Conservation (phyloP, 2,888 invertebrate species). For the Hanleya hanleyi region DNA sequence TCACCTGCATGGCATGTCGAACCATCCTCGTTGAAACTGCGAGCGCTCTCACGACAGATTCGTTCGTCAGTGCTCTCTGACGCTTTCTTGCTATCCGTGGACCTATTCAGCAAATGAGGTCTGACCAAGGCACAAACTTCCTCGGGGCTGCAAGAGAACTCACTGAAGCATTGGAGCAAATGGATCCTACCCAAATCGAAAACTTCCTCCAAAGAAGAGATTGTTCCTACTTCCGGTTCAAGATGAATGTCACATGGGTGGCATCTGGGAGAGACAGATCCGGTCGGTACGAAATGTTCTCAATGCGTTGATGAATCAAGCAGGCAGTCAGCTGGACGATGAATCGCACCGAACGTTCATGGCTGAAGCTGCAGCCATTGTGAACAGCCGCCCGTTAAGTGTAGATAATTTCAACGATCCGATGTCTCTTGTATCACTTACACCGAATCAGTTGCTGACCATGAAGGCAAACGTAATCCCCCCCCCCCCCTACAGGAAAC, state of each 20-base stretch:
- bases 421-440: neutral
- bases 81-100: neutral
- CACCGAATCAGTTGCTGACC: neutral
- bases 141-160: neutral
- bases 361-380: conserved; percentile 21
- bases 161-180: neutral
- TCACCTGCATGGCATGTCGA: neutral
- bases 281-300: conserved; percentile 25
- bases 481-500: conserved; percentile 23
- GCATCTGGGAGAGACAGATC: conserved; percentile 31
- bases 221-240: no score
- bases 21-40: neutral
- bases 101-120: neutral
- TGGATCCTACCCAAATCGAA: neutral
- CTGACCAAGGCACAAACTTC: neutral
- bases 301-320: conserved; percentile 4
- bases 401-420: conserved; percentile 21
- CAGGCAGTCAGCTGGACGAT: conserved; percentile 17
- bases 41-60: neutral
- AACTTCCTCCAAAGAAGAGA: neutral
- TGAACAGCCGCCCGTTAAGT: conserved; percentile 24
- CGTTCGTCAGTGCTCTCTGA: neutral
- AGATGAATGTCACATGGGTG: conserved; percentile 32
- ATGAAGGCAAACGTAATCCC: neutral
- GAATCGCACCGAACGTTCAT: conserved; percentile 22